Percentiles rank a stretch among this genome's conserved stretches.
phyloP scores from a whole-genome alignment of 2,888 invertebrate genomes.

The Caenorhabditis parvicauda region DNA sequence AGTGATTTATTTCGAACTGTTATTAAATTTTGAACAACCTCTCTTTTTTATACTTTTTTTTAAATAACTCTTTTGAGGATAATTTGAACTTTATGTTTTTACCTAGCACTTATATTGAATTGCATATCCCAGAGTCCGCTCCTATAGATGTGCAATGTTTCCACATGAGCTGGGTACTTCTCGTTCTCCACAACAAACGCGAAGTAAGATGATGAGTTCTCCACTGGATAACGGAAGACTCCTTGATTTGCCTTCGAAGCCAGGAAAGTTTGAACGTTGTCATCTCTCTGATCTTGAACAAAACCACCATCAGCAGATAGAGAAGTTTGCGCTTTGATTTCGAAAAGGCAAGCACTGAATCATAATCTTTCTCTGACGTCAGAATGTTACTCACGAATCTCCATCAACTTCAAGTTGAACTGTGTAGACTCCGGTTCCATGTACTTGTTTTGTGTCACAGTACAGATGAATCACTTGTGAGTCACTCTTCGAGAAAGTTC shows the following conservation, averaged over 20 bases:
- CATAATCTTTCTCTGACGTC: not conserved
- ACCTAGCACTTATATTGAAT: slow-evolving; percentile 21
- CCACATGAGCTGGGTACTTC: slow-evolving; percentile 21
- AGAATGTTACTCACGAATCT: slow-evolving; percentile 12
- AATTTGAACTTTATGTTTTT: not conserved
- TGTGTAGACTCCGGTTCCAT: slow-evolving; percentile 22
- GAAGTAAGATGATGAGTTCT: slow-evolving; percentile 7
- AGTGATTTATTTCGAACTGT: too few species aligned
- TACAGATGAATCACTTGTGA: slow-evolving; percentile 17
- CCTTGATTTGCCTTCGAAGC: slow-evolving; percentile 18
- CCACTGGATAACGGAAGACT: slow-evolving; percentile 32
- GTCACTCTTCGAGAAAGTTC: slow-evolving; percentile 6
- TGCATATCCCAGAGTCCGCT: slow-evolving; percentile 19
- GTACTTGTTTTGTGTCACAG: slow-evolving; percentile 8
- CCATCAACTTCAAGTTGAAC: slow-evolving; percentile 19
- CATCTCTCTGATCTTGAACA: slow-evolving; percentile 33
- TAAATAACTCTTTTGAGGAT: too few species aligned
- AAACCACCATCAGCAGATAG: slow-evolving; percentile 48
- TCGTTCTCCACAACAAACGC: slow-evolving; percentile 28
- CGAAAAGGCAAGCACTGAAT: slow-evolving; percentile 30
- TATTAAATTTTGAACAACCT: too few species aligned
- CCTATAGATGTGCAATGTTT: slow-evolving; percentile 24
- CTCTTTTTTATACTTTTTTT: too few species aligned
- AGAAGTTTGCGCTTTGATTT: slow-evolving; percentile 28
- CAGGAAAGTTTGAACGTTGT: slow-evolving; percentile 31